Evolutionary conservation across 2,113 vertebrate genomes (phyloP).

Genomic region (Ursus arctos): DNA sequence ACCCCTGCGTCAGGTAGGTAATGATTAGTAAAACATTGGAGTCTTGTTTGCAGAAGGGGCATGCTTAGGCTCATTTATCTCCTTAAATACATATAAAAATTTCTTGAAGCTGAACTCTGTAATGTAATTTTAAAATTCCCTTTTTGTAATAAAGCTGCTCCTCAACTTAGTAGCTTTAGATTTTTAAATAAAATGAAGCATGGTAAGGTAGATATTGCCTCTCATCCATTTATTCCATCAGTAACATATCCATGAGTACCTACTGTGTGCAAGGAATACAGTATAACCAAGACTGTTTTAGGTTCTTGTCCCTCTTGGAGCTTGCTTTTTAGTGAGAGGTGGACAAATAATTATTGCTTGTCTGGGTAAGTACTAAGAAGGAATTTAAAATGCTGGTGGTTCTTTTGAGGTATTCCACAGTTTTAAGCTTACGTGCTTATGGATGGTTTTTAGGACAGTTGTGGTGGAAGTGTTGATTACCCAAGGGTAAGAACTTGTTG

Average conservation of each 20-base stretch:
- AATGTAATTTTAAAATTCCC: background rate
- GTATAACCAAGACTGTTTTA: background rate
- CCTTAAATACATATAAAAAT: background rate
- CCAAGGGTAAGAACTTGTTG: background rate
- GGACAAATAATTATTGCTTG: background rate
- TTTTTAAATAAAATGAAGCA: background rate
- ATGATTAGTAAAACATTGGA: background rate
- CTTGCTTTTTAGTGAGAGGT: background rate
- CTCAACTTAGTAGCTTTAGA: background rate
- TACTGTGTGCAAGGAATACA: background rate
- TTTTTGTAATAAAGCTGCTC: background rate
- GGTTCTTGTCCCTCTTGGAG: background rate
- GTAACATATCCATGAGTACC: background rate
- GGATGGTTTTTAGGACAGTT: background rate
- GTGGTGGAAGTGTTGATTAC: background rate
- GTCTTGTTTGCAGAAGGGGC: background rate
- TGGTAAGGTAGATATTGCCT: background rate
- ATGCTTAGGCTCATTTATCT: background rate
- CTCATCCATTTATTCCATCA: background rate
- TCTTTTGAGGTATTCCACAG: background rate
- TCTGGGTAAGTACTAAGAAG: background rate
- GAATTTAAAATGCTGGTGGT: background rate
- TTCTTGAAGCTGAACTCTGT: background rate
- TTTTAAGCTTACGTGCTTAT: background rate
- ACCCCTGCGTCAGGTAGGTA: background rate